Percentiles rank a stretch among this genome's conserved stretches.
phyloP scores from a whole-genome alignment of 2,797 vertebrate genomes.

The Poeciliopsis turneri region DNA sequence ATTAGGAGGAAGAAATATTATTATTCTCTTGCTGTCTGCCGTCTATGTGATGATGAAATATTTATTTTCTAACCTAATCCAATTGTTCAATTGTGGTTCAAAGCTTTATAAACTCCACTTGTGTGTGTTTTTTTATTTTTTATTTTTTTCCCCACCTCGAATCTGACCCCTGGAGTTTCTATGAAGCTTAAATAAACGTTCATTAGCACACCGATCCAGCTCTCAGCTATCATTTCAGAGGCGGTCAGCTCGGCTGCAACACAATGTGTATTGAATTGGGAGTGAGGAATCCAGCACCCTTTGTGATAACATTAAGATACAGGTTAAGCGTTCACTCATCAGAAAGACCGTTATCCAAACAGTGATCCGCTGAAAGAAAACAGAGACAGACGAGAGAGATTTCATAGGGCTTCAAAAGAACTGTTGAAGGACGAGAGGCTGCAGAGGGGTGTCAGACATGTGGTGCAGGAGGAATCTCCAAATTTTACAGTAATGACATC shows the following conservation, averaged over 20 bases:
- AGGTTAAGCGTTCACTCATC: slow-evolving; percentile 53
- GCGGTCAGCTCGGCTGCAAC: not conserved
- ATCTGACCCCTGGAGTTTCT: slow-evolving; percentile 58
- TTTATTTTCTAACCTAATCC: slow-evolving; percentile 11
- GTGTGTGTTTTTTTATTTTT: slow-evolving; percentile 33
- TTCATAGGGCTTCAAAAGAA: slow-evolving; percentile 43
- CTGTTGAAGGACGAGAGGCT: slow-evolving; percentile 38
- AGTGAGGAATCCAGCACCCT: slow-evolving; percentile 14
- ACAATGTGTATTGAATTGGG: not conserved
- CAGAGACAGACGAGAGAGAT: slow-evolving; percentile 39
- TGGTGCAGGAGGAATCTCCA: not conserved
- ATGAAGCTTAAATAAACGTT: slow-evolving; percentile 23
- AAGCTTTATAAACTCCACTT: slow-evolving; percentile 71
- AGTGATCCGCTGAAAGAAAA: slow-evolving; percentile 55
- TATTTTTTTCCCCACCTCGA: slow-evolving; percentile 31
- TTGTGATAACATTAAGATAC: slow-evolving; percentile 31
- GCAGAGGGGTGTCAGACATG: slow-evolving; percentile 29
- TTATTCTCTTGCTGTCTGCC: not conserved
- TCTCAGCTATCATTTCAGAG: slow-evolving; percentile 10
- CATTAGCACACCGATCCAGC: not conserved
- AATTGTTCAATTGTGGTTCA: slow-evolving; percentile 59
- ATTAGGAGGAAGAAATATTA: not conserved
- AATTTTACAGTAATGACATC: slow-evolving; percentile 43
- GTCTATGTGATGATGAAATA: slow-evolving; percentile 8
- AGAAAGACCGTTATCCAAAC: slow-evolving; percentile 51